phyloP scores from a whole-genome alignment of 2,113 vertebrate species.

The Datnioides undecimradiatus region DNA sequence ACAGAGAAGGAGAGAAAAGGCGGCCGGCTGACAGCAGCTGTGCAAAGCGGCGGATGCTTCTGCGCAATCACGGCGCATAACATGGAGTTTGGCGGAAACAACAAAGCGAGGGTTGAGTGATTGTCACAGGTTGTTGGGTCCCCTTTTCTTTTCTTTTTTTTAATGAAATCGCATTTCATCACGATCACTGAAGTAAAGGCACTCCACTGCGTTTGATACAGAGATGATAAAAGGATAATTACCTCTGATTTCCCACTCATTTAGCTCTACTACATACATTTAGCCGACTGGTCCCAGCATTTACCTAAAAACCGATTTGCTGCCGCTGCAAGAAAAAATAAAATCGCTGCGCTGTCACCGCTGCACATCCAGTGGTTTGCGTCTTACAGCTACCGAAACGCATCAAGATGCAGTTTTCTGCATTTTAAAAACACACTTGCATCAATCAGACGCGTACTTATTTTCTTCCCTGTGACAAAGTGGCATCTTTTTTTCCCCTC shows the following conservation, averaged over 20 bases:
- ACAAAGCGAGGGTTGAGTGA: constrained; percentile 29
- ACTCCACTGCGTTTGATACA: constrained; percentile 22
- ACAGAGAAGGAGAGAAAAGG: background rate
- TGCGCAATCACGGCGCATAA: background rate
- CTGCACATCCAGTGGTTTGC: background rate
- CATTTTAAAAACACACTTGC: constrained; percentile 8
- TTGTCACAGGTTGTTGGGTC: constrained; percentile 43
- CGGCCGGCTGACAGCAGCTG: constrained; percentile 33
- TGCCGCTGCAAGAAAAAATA: background rate
- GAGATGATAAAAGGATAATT: constrained; percentile 65
- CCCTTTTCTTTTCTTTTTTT: background rate
- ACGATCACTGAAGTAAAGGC: constrained; percentile 6
- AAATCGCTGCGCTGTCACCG: background rate
- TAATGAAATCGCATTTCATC: constrained; percentile 20
- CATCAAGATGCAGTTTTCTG: background rate
- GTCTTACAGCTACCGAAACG: background rate
- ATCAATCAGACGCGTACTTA: background rate
- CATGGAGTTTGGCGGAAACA: constrained; percentile 14
- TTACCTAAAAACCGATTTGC: background rate
- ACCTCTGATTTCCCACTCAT: constrained; percentile 10
- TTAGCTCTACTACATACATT: constrained; percentile 19
- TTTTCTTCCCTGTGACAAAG: background rate
- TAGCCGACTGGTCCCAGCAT: background rate
- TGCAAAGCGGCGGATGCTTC: background rate
- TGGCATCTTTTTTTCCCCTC: background rate